Evolutionary conservation across 2,888 invertebrate species (phyloP), one percentile per base, ranked within the genome.

Genomic region (Drosophila tripunctata): DNA sequence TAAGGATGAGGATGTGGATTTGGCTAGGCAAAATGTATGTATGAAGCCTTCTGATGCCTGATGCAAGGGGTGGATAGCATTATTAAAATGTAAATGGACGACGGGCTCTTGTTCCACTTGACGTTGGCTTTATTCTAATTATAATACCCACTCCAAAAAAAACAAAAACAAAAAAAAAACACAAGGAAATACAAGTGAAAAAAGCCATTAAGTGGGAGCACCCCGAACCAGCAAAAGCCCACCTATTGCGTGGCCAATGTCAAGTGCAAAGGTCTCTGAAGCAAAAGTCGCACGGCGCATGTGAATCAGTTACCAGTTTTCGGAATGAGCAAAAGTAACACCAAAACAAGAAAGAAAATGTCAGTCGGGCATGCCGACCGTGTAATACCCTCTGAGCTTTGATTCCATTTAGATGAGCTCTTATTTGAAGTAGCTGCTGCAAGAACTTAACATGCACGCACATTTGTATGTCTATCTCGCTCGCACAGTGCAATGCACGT

Each of bases 91-190:
- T 48, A 24, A 27, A 33, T 15, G 24, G 17, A 22, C 40, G 31
- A 35, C 38, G 40, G 35, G 30, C 10, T 45, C 64, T 31, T 73
- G 58, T 65, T 69, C 65, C 65, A 68, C 72, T 69, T 64, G 62
- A 76, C 58, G 44, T 56, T 72, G 68, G 44, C 67, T 81, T 84
- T 77, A 75, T 82, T 81, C 79, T 85, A 85, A 81, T 81, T 85
- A 78, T 56, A 66, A 55, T 64, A 33, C 74, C 62, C 72, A 70
- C 50, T 56, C 61, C 58, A 47, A n/a, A n/a, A n/a, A n/a, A n/a
- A n/a, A n/a, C n/a, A n/a, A n/a, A n/a, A n/a, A n/a, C n/a, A n/a
- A n/a, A n/a, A n/a, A n/a, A n/a, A n/a, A n/a, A n/a, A n/a, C n/a
- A n/a, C n/a, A n/a, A n/a, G n/a, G n/a, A n/a, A n/a, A n/a, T n/a